These are phyloP conservation scores for Ictalurus punctatus DNA, from an alignment of 2,113 vertebrate species.

Conservation along the genomic window DNA sequence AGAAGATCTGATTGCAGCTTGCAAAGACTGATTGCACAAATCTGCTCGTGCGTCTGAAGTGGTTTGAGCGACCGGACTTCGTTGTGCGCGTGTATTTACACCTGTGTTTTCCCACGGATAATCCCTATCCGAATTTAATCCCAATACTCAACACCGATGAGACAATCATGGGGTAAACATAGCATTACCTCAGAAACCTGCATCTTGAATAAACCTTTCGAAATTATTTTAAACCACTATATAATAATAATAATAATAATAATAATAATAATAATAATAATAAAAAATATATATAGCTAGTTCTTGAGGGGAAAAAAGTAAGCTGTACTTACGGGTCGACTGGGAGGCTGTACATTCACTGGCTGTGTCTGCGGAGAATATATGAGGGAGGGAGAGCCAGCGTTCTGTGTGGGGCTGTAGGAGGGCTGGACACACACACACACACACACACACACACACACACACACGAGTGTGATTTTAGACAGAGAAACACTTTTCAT, in stretches of 20 bases:
- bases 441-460: constrained; percentile 50
- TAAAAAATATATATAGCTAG: too few relatives aligned
- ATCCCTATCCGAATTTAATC: background rate
- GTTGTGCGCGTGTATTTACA: background rate
- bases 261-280: too few relatives aligned
- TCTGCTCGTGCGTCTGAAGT: background rate
- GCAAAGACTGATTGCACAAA: background rate
- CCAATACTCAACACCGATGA: background rate
- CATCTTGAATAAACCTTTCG: background rate
- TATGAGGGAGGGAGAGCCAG: constrained; percentile 86
- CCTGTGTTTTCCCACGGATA: background rate
- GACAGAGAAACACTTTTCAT: background rate
- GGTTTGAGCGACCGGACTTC: background rate
- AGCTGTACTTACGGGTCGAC: constrained; percentile 85
- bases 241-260: too few relatives aligned
- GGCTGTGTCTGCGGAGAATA: constrained; percentile 92
- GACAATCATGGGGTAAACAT: too few relatives aligned
- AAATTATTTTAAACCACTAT: too few relatives aligned
- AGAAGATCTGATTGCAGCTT: too few relatives aligned
- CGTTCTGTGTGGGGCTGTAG: constrained; percentile 93
- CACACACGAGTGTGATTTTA: constrained; percentile 22
- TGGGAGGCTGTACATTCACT: constrained; percentile 94
- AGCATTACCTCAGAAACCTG: background rate
- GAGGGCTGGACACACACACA: constrained; percentile 78
- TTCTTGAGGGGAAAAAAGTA: background rate